phyloP scores from a whole-genome alignment of 1,140 invertebrate genomes.

The Megathymus violae region DNA sequence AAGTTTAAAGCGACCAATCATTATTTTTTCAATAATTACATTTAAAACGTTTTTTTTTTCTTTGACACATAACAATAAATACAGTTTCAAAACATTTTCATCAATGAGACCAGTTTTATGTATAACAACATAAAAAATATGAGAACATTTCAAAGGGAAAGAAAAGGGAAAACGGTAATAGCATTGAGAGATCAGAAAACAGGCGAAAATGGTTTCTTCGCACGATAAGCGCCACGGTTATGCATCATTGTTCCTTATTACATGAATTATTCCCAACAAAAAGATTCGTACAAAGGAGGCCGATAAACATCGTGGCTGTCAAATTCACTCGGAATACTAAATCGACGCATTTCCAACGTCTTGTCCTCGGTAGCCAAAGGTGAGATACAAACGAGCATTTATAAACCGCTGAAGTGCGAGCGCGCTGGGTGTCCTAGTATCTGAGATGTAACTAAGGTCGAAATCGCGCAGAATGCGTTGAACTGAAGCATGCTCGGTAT shows the following conservation, averaged over 20 bases:
- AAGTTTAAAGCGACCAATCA: too few relatives aligned
- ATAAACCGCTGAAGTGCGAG: not conserved
- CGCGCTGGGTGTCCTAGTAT: too few relatives aligned
- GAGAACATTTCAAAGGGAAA: conserved; percentile 10
- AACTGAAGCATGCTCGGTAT: too few relatives aligned
- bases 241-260: conserved; percentile 62
- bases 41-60: too few relatives aligned
- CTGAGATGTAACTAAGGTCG: too few relatives aligned
- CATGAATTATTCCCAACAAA: conserved; percentile 67
- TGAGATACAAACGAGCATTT: conserved; percentile 9
- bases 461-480: too few relatives aligned
- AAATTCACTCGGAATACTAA: conserved; percentile 64
- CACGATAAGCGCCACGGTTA: conserved; percentile 44
- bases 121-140: conserved; percentile 1
- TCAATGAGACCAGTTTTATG: too few relatives aligned
- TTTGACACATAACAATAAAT: too few relatives aligned
- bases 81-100: too few relatives aligned
- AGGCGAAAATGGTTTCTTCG: conserved; percentile 28
- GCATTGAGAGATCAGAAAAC: conserved; percentile 36
- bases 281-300: conserved; percentile 57
- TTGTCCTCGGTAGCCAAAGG: conserved; percentile 10
- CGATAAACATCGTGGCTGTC: conserved; percentile 68
- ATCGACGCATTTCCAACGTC: conserved; percentile 50
- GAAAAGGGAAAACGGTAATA: conserved; percentile 15
- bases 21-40: too few relatives aligned